phyloP scores from a whole-genome alignment of 2,888 invertebrate species.

The Podotricha telesiphe region DNA sequence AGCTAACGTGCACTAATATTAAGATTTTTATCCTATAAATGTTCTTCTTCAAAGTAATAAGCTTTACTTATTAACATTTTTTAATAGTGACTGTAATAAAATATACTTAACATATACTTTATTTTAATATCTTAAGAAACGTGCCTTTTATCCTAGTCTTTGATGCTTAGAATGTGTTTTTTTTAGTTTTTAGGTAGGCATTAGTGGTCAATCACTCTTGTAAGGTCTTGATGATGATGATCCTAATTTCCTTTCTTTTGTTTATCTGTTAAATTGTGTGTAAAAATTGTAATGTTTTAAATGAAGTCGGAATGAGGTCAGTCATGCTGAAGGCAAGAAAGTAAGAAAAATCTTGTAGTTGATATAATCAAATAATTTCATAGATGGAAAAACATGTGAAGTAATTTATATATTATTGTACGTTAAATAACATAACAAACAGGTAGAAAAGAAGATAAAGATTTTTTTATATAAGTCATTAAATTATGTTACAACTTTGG shows the following conservation, averaged over 20 bases:
- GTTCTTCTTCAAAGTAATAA: no score
- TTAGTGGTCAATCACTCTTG: background rate
- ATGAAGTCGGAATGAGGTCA: background rate
- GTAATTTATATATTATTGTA: background rate
- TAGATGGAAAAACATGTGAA: background rate
- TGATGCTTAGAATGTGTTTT: background rate
- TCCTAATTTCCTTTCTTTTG: background rate
- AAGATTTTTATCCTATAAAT: no score
- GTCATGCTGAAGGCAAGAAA: background rate
- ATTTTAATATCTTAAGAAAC: slow-evolving; percentile 32
- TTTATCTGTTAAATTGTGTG: background rate
- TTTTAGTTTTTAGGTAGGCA: background rate
- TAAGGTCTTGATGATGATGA: background rate
- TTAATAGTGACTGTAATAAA: no score
- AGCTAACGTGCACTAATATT: no score
- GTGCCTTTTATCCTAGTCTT: background rate
- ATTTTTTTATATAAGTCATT: background rate
- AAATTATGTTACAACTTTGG: background rate
- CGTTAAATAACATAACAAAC: background rate
- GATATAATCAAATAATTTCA: background rate
- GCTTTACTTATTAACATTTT: no score
- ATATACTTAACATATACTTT: no score
- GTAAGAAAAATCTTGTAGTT: background rate
- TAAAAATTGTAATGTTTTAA: background rate
- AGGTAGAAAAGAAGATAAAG: background rate